Evolutionary conservation across 2,113 vertebrate species (phyloP).

Genomic region (Lasiurus cinereus): DNA sequence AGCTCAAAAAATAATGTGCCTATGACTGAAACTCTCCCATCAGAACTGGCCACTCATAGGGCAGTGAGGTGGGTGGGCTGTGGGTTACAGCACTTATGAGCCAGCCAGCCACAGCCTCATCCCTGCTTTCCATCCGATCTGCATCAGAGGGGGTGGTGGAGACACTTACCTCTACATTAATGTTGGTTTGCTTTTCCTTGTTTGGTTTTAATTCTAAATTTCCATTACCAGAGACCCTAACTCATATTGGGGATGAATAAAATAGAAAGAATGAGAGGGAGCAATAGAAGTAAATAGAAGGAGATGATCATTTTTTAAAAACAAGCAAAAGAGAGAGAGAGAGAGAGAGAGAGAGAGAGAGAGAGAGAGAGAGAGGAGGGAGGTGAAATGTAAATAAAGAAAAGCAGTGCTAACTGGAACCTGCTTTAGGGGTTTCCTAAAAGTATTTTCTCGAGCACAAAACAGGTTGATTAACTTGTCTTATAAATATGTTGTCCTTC

Average conservation of each 20-base stretch:
- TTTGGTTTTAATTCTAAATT: background rate
- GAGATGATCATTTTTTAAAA: background rate
- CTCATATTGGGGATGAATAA: background rate
- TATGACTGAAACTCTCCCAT: rapidly evolving
- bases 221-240: background rate
- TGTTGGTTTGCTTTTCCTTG: background rate
- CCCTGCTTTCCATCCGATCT: background rate
- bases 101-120: too few relatives aligned
- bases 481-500: background rate
- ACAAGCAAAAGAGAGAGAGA: background rate
- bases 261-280: background rate
- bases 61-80: rapidly evolving
- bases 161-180: background rate
- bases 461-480: background rate
- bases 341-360: background rate
- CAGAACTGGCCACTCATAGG: background rate
- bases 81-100: background rate
- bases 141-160: background rate
- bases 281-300: background rate
- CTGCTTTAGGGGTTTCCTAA: background rate
- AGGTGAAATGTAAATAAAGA: background rate
- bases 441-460: background rate
- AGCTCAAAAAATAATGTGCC: rapidly evolving
- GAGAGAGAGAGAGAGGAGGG: background rate
- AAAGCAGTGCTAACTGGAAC: background rate